These are phyloP conservation scores for Ciona savignyi DNA, from an alignment of 23 tunicate species.

Conservation along the genomic window DNA sequence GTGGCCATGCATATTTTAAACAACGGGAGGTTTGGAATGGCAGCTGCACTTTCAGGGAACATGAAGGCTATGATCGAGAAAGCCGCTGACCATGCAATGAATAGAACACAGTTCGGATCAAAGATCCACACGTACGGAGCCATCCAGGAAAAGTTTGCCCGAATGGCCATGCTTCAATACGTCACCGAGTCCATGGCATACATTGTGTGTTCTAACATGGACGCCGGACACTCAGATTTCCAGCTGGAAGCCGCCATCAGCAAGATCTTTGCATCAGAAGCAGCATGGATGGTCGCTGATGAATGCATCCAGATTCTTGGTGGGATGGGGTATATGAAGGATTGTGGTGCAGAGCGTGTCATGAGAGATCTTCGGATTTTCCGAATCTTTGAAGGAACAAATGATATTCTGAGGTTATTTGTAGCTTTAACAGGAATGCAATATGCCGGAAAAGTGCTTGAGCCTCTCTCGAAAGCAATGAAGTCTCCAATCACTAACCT, in stretches of 20 bases:
- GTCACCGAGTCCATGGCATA: conserved; percentile 92
- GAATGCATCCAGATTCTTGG: conserved; percentile 97
- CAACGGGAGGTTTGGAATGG: conserved; percentile 96
- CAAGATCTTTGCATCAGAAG: conserved; percentile 91
- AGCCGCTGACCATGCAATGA: conserved; percentile 75
- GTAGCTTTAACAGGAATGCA: conserved; percentile 94
- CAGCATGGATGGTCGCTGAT: conserved; percentile 90
- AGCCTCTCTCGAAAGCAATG: conserved; percentile 42
- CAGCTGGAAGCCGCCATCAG: conserved; percentile 93
- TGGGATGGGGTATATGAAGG: conserved; percentile 99
- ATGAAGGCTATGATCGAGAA: conserved; percentile 70
- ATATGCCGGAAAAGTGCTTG: conserved; percentile 61
- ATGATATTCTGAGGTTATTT: conserved; percentile 80
- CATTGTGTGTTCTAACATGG: conserved; percentile 87
- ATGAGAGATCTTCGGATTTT: conserved; percentile 84
- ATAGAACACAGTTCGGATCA: conserved; percentile 66
- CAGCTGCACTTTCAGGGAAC: conserved; percentile 78
- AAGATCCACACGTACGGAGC: conserved; percentile 65
- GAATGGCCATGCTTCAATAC: conserved; percentile 77
- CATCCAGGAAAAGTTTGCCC: conserved; percentile 83
- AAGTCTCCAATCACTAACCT: conserved; percentile 61
- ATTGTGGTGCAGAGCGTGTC: conserved; percentile 80
- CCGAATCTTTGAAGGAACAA: conserved; percentile 94
- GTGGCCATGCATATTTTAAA: conserved; percentile 94
- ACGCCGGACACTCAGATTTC: conserved; percentile 74